Conservation (phyloP, 1,140 invertebrate genomes). For the Listronotus oregonensis region DNA sequence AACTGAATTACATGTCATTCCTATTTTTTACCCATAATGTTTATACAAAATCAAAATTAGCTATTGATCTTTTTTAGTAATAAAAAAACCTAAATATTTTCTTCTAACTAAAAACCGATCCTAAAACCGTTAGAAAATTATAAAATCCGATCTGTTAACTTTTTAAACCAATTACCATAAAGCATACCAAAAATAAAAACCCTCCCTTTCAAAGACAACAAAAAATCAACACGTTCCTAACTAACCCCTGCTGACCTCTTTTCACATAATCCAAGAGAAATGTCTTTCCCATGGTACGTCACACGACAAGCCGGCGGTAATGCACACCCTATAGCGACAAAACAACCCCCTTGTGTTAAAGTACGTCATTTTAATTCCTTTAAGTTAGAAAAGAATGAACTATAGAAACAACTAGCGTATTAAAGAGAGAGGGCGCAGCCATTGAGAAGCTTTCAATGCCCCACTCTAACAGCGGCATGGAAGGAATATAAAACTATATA, state of each 20-base stretch:
- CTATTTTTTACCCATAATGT: too few relatives aligned
- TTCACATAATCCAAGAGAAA: slow-evolving; percentile 16
- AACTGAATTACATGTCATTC: too few relatives aligned
- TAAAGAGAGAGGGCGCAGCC: slow-evolving; percentile 21
- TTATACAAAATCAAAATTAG: too few relatives aligned
- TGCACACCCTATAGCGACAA: slow-evolving; percentile 10
- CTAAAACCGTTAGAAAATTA: slow-evolving; percentile 52
- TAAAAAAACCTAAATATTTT: too few relatives aligned
- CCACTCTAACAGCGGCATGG: slow-evolving; percentile 32
- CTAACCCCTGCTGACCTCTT: slow-evolving; percentile 24
- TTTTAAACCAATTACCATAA: not conserved
- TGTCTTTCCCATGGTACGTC: slow-evolving; percentile 19
- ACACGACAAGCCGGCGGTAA: slow-evolving; percentile 18
- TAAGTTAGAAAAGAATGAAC: not conserved
- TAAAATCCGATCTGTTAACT: too few relatives aligned
- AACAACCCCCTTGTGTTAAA: not conserved
- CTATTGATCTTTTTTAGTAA: too few relatives aligned
- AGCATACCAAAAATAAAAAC: not conserved
- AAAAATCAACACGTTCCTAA: slow-evolving; percentile 21
- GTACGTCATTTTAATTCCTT: not conserved
- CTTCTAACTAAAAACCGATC: slow-evolving; percentile 57
- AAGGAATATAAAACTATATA: slow-evolving; percentile 44
- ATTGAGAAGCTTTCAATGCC: slow-evolving; percentile 31
- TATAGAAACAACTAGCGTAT: not conserved
- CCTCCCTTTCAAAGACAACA: not conserved